Percentiles rank a stretch among this genome's conserved stretches.
These are phyloP conservation scores for Coleophora deauratella DNA, from an alignment of 2,888 invertebrate species.

Conservation along the genomic window DNA sequence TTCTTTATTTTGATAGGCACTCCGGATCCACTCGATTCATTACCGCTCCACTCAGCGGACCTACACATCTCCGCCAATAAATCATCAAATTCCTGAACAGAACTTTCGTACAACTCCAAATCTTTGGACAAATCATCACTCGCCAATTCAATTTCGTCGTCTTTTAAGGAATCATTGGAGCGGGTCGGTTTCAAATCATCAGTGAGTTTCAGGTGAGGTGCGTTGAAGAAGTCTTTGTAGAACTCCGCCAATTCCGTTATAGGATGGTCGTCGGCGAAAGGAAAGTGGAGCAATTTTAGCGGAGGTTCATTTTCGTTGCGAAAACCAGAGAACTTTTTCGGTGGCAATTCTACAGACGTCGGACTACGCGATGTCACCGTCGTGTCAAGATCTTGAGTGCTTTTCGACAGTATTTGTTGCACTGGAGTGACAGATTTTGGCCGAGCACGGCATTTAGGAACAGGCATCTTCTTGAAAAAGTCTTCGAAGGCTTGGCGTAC, in stretches of 20 bases:
- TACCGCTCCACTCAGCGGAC: conserved; percentile 75
- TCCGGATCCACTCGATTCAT: conserved; percentile 27
- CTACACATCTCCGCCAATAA: conserved; percentile 81
- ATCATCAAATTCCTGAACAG: conserved; percentile 83
- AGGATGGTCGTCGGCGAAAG: conserved; percentile 82
- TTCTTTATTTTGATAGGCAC: too few species aligned
- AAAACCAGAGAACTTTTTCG: conserved; percentile 57
- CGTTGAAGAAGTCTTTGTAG: conserved; percentile 86
- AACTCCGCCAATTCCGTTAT: conserved; percentile 85
- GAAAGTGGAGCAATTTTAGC: conserved; percentile 81
- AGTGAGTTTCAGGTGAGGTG: conserved; percentile 62
- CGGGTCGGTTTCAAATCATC: conserved; percentile 30
- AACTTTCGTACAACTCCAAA: conserved; percentile 82
- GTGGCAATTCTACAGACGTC: conserved; percentile 54
- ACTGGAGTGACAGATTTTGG: conserved; percentile 42
- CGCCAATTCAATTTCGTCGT: conserved; percentile 42
- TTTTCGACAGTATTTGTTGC: conserved; percentile 35
- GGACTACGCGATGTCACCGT: conserved; percentile 47
- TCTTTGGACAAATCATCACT: conserved; percentile 78
- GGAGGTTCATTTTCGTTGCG: conserved; percentile 76
- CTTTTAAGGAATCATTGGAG: conserved; percentile 30
- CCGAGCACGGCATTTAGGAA: conserved; percentile 50
- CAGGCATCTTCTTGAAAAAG: conserved; percentile 48
- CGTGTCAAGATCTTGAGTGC: conserved; percentile 51
- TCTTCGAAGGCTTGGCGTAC: conserved; percentile 47